Evolutionary conservation across 2,113 vertebrate species (phyloP).

Genomic region (Scalopus aquaticus): DNA sequence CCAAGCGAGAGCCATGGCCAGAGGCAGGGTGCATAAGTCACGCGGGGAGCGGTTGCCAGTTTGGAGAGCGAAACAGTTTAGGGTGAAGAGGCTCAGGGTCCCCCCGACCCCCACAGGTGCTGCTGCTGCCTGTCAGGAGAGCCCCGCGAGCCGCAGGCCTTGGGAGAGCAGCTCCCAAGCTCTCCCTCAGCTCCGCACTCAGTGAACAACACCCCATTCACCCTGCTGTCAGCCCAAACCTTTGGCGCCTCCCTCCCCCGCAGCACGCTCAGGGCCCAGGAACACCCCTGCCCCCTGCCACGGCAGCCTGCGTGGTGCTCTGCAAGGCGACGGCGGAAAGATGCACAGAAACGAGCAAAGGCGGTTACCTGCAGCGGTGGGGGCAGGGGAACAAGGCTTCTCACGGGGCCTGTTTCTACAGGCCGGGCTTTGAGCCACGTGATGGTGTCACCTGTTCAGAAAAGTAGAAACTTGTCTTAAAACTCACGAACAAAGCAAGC

Average conservation of each 20-base stretch:
- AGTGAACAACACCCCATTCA: not conserved
- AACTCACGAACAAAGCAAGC: not conserved
- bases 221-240: not conserved
- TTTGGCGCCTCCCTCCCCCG: not conserved
- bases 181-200: not conserved
- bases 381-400: not conserved
- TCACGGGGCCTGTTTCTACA: not conserved
- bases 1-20: not conserved
- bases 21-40: not conserved
- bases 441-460: not conserved
- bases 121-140: not conserved
- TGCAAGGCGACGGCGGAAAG: no score
- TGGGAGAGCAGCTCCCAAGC: not conserved
- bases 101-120: rapidly evolving
- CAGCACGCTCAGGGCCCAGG: not conserved
- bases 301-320: no score
- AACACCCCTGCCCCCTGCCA: no score
- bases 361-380: no score
- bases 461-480: not conserved
- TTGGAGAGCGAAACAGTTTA: not conserved
- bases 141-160: no score
- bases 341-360: not conserved
- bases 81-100: not conserved
- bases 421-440: not conserved
- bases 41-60: not conserved